A percentile compares a stretch with the other conserved stretches of the same genome.
Conservation (phyloP, 2,797 vertebrate species). For the Fundulus diaphanus region DNA sequence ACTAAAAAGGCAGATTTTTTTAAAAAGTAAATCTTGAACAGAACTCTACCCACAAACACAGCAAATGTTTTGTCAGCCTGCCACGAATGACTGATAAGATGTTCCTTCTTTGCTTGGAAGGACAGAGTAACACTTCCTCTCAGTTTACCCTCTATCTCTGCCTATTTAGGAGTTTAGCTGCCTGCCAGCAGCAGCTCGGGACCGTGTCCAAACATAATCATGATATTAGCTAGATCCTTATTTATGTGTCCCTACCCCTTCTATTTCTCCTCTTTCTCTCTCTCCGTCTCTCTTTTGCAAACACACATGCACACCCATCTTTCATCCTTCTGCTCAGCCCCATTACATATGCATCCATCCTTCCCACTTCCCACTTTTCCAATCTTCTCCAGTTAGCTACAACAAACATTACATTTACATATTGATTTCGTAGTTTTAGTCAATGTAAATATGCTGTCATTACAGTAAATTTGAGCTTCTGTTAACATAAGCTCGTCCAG, state of each 20-base stretch:
- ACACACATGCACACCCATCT: slow-evolving; percentile 57
- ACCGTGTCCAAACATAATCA: slow-evolving; percentile 83
- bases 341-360: slow-evolving; percentile 88
- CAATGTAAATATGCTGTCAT: slow-evolving; percentile 99
- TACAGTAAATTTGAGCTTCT: slow-evolving; percentile 99
- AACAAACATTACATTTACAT: slow-evolving; percentile 99
- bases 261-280: slow-evolving; percentile 51
- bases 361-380: slow-evolving; percentile 82
- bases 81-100: slow-evolving; percentile 71
- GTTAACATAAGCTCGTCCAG: slow-evolving; percentile 99
- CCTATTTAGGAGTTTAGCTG: slow-evolving; percentile 71
- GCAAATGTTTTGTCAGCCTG: slow-evolving; percentile 69
- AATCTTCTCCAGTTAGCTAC: slow-evolving; percentile 97
- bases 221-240: slow-evolving; percentile 80
- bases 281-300: slow-evolving; percentile 1
- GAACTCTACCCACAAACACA: slow-evolving; percentile 52
- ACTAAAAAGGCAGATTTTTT: slow-evolving; percentile 39
- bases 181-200: slow-evolving; percentile 76
- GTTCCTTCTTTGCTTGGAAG: slow-evolving; percentile 76
- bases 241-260: slow-evolving; percentile 78
- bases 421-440: slow-evolving; percentile 99
- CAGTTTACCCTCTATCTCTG: slow-evolving; percentile 77
- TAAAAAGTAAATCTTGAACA: slow-evolving; percentile 65
- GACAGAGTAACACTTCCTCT: slow-evolving; percentile 80
- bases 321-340: slow-evolving; percentile 74